A percentile compares a stretch with the other conserved stretches of the same genome.
These are phyloP conservation scores for Corvus moneduloides DNA, from an alignment of 2,113 vertebrate genomes.

Conservation along the genomic window DNA sequence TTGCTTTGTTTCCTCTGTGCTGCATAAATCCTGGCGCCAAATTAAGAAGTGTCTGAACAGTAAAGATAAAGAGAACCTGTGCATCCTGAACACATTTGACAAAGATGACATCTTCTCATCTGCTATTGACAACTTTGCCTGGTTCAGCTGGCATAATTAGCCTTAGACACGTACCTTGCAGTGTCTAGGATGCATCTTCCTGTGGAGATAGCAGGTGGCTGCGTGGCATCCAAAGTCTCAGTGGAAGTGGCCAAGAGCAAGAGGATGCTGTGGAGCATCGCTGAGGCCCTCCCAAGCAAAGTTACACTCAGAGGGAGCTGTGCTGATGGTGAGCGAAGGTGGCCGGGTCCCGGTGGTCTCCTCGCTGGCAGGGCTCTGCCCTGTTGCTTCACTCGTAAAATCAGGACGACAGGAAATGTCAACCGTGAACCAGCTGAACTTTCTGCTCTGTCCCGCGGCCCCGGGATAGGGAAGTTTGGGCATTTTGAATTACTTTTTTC, in stretches of 20 bases:
- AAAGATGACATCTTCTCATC: not conserved
- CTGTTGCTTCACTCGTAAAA: not conserved
- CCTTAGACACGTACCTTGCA: not conserved
- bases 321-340: not conserved
- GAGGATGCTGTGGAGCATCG: not conserved
- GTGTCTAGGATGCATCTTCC: not conserved
- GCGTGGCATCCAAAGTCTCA: not conserved
- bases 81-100: not conserved
- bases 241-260: not conserved
- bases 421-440: not conserved
- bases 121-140: not conserved
- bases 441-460: not conserved
- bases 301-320: not conserved
- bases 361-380: not conserved
- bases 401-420: not conserved
- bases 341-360: not conserved
- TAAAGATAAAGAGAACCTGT: not conserved
- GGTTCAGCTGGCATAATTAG: slow-evolving; percentile 1
- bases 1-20: not conserved
- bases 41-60: not conserved
- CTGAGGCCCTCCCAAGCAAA: not conserved
- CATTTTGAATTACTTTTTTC: not conserved
- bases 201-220: not conserved
- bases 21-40: not conserved
- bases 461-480: not conserved